Conservation (phyloP, 2,888 invertebrate genomes). For the Lasioglossum villosulum region DNA sequence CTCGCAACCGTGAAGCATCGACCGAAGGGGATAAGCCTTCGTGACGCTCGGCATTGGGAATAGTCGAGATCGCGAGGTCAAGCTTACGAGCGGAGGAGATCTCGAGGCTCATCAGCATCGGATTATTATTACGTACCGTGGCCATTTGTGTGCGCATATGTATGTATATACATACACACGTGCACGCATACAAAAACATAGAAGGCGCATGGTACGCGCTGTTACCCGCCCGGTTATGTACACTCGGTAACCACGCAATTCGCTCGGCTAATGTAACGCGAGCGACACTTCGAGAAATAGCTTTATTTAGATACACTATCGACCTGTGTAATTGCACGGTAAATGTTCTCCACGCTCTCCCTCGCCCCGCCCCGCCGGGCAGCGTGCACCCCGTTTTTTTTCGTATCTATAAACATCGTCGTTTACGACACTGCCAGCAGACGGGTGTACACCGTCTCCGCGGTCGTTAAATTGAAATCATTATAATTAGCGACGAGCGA, state of each 20-base stretch:
- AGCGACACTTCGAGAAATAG: constrained; percentile 74
- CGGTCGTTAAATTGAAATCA: constrained; percentile 73
- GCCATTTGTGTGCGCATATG: constrained; percentile 30
- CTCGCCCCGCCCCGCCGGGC: neutral
- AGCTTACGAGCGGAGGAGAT: constrained; percentile 41
- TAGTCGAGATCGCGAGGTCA: constrained; percentile 54
- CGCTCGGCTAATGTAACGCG: constrained; percentile 68
- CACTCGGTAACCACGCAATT: constrained; percentile 56
- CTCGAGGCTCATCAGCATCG: constrained; percentile 65
- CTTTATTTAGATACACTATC: constrained; percentile 76
- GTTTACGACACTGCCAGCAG: constrained; percentile 67
- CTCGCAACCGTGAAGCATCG: constrained; percentile 21
- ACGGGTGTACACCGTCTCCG: constrained; percentile 32
- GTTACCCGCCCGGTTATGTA: constrained; percentile 23
- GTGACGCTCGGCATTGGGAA: constrained; percentile 39
- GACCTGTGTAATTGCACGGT: constrained; percentile 73
- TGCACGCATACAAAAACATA: neutral
- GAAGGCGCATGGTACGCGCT: constrained; percentile 2
- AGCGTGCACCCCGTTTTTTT: constrained; percentile 19
- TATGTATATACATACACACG: neutral
- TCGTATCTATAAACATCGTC: constrained; percentile 67
- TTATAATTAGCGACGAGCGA: constrained; percentile 71
- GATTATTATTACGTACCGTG: constrained; percentile 66
- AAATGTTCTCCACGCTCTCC: constrained; percentile 48
- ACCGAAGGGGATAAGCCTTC: constrained; percentile 22